Evolutionary conservation across 1,140 invertebrate genomes (phyloP), one percentile per base, ranked within the genome.

Genomic region (Plectrocnemia conspersa): DNA sequence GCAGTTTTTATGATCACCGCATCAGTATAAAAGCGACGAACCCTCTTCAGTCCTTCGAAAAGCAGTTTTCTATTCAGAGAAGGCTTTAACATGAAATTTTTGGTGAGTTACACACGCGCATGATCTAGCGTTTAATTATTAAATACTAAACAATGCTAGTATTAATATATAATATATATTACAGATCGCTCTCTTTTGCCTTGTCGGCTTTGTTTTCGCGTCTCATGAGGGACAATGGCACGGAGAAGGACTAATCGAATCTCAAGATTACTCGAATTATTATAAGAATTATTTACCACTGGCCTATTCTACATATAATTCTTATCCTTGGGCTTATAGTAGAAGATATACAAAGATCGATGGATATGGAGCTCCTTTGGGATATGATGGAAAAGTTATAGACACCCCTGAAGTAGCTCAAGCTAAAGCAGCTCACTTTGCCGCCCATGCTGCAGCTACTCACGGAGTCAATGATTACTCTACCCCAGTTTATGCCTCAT

Each of bases 371-470:
- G 66, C 65, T 16, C 69, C 70, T 48, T 24, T 53, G 23, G 40
- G 38, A 3, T 16, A 35, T 48, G 53, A 55, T 24, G 70, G 69
- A 1, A 68, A 68, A 54, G 68, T 72, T 22, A 68, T 68, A 40
- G 72, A 55, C 23, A 55, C 53, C 16, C 41, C 53, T 10, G 53
- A 47, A 40, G 53, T 55, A 70, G 70, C 72, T 2, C 72, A 74
- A 56, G 72, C 72, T 36, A 70, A 70, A 42, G 70, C 70, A 54
- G 70, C 70, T 48, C 70, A 74, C 64, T 66, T 71, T 45, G 72
- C 71, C 52, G 71, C 73, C 32, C 64, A 69, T 21, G 60, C 58
- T 54, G 64, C 68, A 46, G 70, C 66, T 59, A 67, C 67, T 54
- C 46, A 72, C 54, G 71, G 66, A 47, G 68, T 70, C 55, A 22